Evolutionary conservation across 2,797 vertebrate genomes (phyloP).

Genomic region (Zenarchopterus dispar): DNA sequence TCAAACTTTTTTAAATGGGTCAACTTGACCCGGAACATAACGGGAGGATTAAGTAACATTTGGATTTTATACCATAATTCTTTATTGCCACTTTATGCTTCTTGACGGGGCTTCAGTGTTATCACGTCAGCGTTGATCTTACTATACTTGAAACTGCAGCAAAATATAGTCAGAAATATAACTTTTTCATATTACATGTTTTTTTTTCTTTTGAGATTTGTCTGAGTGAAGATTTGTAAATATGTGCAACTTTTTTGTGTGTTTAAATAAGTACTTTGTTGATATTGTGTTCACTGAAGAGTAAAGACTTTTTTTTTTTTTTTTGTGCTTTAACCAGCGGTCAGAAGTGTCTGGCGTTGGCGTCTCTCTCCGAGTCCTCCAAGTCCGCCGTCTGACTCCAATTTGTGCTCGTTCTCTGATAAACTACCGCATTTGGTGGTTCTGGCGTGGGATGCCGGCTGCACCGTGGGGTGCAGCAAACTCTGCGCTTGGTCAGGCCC

Average conservation of each 20-base stretch:
- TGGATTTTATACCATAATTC: too few relatives aligned
- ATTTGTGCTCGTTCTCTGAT: slow-evolving; percentile 83
- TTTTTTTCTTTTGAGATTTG: not conserved
- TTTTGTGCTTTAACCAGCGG: slow-evolving; percentile 62
- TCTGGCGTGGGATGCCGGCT: slow-evolving; percentile 81
- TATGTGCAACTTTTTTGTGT: slow-evolving; percentile 12
- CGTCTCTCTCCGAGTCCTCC: slow-evolving; percentile 73
- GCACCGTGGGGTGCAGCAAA: slow-evolving; percentile 86
- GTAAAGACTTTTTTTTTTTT: slow-evolving; percentile 30
- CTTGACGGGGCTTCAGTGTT: too few relatives aligned
- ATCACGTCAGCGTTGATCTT: too few relatives aligned
- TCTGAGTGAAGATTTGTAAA: too few relatives aligned
- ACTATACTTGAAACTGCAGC: too few relatives aligned
- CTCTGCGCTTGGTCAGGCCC: slow-evolving; percentile 83
- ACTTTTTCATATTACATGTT: too few relatives aligned
- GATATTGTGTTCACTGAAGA: slow-evolving; percentile 36
- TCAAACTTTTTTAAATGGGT: too few relatives aligned
- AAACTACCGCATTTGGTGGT: slow-evolving; percentile 86
- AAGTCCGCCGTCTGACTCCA: slow-evolving; percentile 84
- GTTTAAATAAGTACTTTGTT: slow-evolving; percentile 8
- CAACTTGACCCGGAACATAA: too few relatives aligned
- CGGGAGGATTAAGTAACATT: too few relatives aligned
- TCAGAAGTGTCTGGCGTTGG: slow-evolving; percentile 62
- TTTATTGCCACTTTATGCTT: too few relatives aligned
- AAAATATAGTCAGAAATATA: too few relatives aligned